Evolutionary conservation across 1,140 invertebrate genomes (phyloP).

Genomic region (Pachyrhynchus sulphureomaculatus): DNA sequence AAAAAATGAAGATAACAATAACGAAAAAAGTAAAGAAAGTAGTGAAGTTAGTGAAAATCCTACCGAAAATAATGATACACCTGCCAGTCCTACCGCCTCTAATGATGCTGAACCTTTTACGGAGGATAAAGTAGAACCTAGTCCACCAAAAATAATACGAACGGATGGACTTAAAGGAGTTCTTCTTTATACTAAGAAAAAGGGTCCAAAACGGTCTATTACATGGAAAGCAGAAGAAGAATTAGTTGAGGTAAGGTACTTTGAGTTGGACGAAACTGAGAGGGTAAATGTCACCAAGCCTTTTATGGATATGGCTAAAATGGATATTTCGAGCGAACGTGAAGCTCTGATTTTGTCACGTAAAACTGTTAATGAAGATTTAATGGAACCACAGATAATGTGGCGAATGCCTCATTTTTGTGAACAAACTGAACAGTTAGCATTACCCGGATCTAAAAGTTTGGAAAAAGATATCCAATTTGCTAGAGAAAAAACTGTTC

Average conservation of each 20-base stretch:
- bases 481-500: conserved; percentile 76
- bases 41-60: conserved; percentile 50
- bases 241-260: conserved; percentile 80
- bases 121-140: conserved; percentile 6
- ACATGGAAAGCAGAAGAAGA: conserved; percentile 80
- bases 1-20: conserved; percentile 51
- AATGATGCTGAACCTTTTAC: conserved; percentile 29
- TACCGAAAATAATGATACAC: conserved; percentile 29
- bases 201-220: conserved; percentile 78
- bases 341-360: conserved; percentile 73
- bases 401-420: conserved; percentile 71
- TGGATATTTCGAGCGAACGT: conserved; percentile 83
- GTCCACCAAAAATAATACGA: neutral
- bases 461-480: conserved; percentile 84
- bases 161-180: conserved; percentile 41
- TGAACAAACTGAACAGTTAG: conserved; percentile 63
- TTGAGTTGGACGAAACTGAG: conserved; percentile 92
- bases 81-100: conserved; percentile 26
- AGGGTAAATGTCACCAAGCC: conserved; percentile 91
- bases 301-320: conserved; percentile 88
- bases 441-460: conserved; percentile 76
- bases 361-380: conserved; percentile 73
- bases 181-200: conserved; percentile 54
- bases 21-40: conserved; percentile 52
- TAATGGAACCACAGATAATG: conserved; percentile 73